phyloP scores from a whole-genome alignment of 2,113 vertebrate species.

The Condylura cristata region DNA sequence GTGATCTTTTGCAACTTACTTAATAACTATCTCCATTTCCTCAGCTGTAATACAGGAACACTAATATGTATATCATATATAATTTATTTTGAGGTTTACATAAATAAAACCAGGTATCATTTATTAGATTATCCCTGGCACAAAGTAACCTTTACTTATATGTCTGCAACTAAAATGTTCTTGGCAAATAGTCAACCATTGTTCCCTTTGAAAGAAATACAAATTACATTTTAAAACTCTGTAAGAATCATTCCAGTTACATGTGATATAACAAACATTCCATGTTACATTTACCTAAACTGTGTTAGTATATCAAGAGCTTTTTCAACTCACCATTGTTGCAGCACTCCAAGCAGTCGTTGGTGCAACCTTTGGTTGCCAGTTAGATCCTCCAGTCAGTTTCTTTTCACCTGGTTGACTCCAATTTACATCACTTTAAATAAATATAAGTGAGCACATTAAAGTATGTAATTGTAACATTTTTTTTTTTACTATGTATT shows the following conservation, averaged over 20 bases:
- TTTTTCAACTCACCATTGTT: slow-evolving; percentile 92
- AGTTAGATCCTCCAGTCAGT: slow-evolving; percentile 96
- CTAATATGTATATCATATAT: background rate
- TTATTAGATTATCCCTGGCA: slow-evolving; percentile 18
- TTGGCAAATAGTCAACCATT: background rate
- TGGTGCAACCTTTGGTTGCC: slow-evolving; percentile 96
- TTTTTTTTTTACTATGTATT: slow-evolving; percentile 6
- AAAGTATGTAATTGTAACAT: slow-evolving; percentile 48
- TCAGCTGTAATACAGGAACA: background rate
- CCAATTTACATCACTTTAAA: slow-evolving; percentile 96
- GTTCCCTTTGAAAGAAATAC: slow-evolving; percentile 29
- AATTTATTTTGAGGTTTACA: slow-evolving; percentile 2
- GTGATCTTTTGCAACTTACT: background rate
- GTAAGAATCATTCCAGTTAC: background rate
- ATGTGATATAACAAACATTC: background rate
- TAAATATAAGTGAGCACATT: slow-evolving; percentile 62
- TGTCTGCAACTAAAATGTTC: slow-evolving; percentile 34
- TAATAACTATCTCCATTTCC: slow-evolving; percentile 7
- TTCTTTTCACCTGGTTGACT: slow-evolving; percentile 97
- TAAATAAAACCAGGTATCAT: slow-evolving; percentile 35
- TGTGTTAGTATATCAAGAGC: background rate
- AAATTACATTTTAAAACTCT: slow-evolving; percentile 50
- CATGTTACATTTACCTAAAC: slow-evolving; percentile 34
- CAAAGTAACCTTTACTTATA: slow-evolving; percentile 49
- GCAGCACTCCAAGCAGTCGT: slow-evolving; percentile 96